These are phyloP conservation scores for Leptinotarsa haldemani DNA, from an alignment of 2,888 invertebrate species.

Conservation along the genomic window DNA sequence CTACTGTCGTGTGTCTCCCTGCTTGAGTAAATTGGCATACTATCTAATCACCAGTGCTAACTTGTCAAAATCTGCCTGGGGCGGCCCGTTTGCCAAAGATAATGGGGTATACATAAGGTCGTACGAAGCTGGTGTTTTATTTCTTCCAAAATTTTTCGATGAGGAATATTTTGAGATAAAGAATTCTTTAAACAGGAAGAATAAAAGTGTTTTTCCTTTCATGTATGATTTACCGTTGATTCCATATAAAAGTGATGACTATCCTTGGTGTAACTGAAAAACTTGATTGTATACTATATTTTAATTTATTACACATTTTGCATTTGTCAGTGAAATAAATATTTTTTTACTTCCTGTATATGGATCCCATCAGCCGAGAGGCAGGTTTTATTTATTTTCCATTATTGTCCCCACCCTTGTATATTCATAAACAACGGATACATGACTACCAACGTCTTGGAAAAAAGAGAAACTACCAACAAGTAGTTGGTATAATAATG, in stretches of 20 bases:
- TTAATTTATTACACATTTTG: neutral
- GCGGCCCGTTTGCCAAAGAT: slow-evolving; percentile 71
- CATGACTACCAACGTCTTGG: no score
- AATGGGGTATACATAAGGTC: slow-evolving; percentile 75
- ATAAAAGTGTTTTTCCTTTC: slow-evolving; percentile 70
- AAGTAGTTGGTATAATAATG: no score
- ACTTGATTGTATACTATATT: slow-evolving; percentile 7
- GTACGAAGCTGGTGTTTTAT: slow-evolving; percentile 92
- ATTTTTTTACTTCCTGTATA: neutral
- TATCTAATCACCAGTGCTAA: slow-evolving; percentile 93
- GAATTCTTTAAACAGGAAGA: slow-evolving; percentile 51
- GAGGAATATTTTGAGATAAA: slow-evolving; percentile 66
- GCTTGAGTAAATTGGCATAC: slow-evolving; percentile 78
- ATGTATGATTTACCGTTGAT: slow-evolving; percentile 87
- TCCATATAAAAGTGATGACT: slow-evolving; percentile 77
- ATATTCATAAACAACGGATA: no score
- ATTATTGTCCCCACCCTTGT: no score
- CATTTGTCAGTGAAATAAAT: neutral
- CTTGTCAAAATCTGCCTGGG: slow-evolving; percentile 98
- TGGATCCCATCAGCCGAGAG: no score
- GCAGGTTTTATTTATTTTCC: no score
- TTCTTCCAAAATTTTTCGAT: slow-evolving; percentile 86
- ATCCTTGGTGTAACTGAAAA: slow-evolving; percentile 69
- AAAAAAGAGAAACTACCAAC: no score
- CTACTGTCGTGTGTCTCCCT: slow-evolving; percentile 82